Evolutionary conservation across 2,888 invertebrate genomes (phyloP).

Genomic region (Synergus itoensis): DNA sequence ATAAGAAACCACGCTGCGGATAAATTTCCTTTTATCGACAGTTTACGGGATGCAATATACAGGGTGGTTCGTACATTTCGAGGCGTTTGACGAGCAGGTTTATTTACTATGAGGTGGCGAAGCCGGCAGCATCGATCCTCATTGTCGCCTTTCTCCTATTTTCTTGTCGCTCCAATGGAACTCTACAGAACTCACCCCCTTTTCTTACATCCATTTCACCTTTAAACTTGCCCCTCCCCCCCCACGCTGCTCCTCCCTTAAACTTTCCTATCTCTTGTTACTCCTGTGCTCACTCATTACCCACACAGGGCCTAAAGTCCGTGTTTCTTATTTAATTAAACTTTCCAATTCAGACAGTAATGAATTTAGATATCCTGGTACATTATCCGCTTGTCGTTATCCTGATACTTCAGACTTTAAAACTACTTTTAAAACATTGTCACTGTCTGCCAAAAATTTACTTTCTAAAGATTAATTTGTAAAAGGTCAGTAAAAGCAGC

Average conservation of each 20-base stretch:
- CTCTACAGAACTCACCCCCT: conserved; percentile 9
- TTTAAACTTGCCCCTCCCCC: conserved; percentile 1
- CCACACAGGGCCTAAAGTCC: conserved; percentile 36
- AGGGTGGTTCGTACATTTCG: conserved; percentile 39
- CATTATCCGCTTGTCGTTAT: conserved; percentile 45
- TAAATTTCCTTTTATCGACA: conserved; percentile 41
- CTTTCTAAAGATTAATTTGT: background rate
- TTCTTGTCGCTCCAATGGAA: conserved; percentile 32
- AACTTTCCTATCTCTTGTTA: conserved; percentile 39
- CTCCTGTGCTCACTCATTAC: conserved; percentile 39
- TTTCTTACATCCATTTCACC: conserved; percentile 10
- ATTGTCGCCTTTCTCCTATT: conserved; percentile 40
- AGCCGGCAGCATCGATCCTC: conserved; percentile 37
- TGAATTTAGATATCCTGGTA: conserved; percentile 67
- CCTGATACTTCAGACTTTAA: conserved; percentile 24
- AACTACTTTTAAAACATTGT: conserved; percentile 29
- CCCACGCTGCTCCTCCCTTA: conserved; percentile 26
- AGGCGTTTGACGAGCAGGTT: conserved; percentile 36
- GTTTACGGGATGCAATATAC: conserved; percentile 41
- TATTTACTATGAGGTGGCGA: conserved; percentile 34
- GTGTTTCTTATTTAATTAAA: conserved; percentile 72
- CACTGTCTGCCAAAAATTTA: background rate
- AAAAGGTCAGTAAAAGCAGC: background rate
- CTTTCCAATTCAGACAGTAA: conserved; percentile 67
- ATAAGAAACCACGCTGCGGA: conserved; percentile 39